A percentile compares a stretch with the other conserved stretches of the same genome.
phyloP scores from a whole-genome alignment of 2,797 vertebrate species.

The Syngnathus rostellatus region DNA sequence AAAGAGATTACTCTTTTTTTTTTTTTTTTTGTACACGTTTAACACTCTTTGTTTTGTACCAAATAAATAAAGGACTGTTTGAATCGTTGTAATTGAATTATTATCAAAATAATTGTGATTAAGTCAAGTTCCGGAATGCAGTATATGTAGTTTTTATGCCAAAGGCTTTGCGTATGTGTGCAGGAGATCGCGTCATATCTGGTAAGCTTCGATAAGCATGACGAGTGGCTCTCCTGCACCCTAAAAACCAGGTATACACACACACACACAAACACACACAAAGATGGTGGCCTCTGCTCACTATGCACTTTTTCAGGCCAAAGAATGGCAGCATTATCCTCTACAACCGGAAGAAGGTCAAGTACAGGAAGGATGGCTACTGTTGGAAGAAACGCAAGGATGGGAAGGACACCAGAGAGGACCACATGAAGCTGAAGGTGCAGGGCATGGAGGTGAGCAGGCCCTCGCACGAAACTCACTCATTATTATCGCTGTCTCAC shows the following conservation, averaged over 20 bases:
- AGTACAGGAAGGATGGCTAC: constrained; percentile 85
- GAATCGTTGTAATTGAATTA: too few species aligned
- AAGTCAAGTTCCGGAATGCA: background rate
- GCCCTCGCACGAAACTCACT: background rate
- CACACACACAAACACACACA: background rate
- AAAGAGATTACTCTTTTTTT: too few species aligned
- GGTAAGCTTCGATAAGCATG: constrained; percentile 81
- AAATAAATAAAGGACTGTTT: too few species aligned
- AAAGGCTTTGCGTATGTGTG: background rate
- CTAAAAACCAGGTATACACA: constrained; percentile 75
- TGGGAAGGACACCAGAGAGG: constrained; percentile 83
- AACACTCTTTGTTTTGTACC: too few species aligned
- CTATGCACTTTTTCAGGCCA: constrained; percentile 58
- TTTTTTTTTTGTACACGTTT: too few species aligned
- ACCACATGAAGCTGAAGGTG: constrained; percentile 91
- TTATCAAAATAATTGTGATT: too few species aligned
- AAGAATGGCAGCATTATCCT: constrained; percentile 86
- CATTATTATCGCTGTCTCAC: background rate
- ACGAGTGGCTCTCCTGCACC: constrained; percentile 80
- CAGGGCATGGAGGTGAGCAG: constrained; percentile 78
- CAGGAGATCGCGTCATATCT: constrained; percentile 85
- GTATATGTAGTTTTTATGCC: background rate
- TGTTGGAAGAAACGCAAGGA: constrained; percentile 88
- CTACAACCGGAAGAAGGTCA: constrained; percentile 90
- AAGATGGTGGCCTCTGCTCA: background rate